phyloP scores from a whole-genome alignment of 1,140 invertebrate species.

The Teleogryllus occipitalis region DNA sequence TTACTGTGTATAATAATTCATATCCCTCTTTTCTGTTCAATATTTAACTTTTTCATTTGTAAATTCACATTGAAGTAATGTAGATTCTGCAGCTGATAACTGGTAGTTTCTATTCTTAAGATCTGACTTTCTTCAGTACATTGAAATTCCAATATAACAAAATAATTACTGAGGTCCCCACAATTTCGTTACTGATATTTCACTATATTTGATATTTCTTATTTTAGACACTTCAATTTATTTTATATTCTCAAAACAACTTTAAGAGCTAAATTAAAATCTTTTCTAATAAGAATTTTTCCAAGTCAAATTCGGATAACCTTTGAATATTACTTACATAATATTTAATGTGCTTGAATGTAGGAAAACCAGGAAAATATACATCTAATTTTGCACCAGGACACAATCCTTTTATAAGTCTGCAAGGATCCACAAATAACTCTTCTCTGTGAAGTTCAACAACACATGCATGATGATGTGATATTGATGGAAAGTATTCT shows the following conservation, averaged over 20 bases:
- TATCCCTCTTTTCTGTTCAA: too few relatives aligned
- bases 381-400: conserved; percentile 58
- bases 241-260: not conserved
- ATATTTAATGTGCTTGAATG: conserved; percentile 73
- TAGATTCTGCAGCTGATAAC: too few relatives aligned
- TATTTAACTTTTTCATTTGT: too few relatives aligned
- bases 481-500: conserved; percentile 56
- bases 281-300: not conserved
- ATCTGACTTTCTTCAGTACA: too few relatives aligned
- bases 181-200: too few relatives aligned
- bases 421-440: conserved; percentile 47
- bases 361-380: conserved; percentile 85
- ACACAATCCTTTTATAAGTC: conserved; percentile 65
- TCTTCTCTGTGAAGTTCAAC: conserved; percentile 45
- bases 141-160: conserved; percentile 13
- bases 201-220: too few relatives aligned
- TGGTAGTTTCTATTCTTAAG: too few relatives aligned
- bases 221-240: too few relatives aligned
- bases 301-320: not conserved
- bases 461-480: conserved; percentile 45
- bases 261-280: not conserved
- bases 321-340: conserved; percentile 41
- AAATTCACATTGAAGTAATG: too few relatives aligned
- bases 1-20: too few relatives aligned
- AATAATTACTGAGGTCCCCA: not conserved